Conservation (phyloP, 30 jellyfish, hydroid and myxozoan genomes). For the Phacellophora camtschatica region DNA sequence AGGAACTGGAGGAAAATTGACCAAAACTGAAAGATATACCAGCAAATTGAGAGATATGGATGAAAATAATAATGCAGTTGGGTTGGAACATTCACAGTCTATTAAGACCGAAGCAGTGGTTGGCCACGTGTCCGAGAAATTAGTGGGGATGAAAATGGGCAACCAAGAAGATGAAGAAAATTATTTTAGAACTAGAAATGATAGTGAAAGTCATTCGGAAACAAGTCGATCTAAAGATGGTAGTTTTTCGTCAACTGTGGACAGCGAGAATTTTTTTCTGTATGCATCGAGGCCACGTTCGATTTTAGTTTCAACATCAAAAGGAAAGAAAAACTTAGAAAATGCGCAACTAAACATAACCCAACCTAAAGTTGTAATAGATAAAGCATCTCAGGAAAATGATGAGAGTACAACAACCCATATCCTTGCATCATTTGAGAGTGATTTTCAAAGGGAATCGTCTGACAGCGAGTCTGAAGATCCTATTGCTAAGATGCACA, state of each 20-base stretch:
- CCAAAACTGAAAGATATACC: not conserved
- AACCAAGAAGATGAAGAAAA: conserved; percentile 72
- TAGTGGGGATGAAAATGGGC: conserved; percentile 58
- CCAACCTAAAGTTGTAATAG: conserved; percentile 2
- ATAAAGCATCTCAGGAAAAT: not conserved
- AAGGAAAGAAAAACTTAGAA: conserved; percentile 17
- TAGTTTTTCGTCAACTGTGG: conserved; percentile 73
- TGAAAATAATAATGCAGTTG: conserved; percentile 4
- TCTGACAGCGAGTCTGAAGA: conserved; percentile 73
- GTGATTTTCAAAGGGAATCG: conserved; percentile 66
- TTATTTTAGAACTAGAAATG: conserved; percentile 48
- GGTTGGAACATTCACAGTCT: not conserved
- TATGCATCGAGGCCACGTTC: conserved; percentile 87
- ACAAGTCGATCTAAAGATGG: conserved; percentile 51
- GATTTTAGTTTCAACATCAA: not conserved
- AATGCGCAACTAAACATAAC: not conserved
- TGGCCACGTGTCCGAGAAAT: conserved; percentile 8
- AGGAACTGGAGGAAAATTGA: not conserved
- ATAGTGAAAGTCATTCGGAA: conserved; percentile 66
- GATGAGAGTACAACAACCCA: not conserved
- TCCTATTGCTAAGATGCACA: conserved; percentile 11
- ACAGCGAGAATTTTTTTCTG: conserved; percentile 70
- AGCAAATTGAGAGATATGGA: not conserved
- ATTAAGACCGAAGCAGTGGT: not conserved
- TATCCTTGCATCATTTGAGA: conserved; percentile 28